Conservation (phyloP, 1,140 invertebrate genomes). For the Camponotus floridanus region DNA sequence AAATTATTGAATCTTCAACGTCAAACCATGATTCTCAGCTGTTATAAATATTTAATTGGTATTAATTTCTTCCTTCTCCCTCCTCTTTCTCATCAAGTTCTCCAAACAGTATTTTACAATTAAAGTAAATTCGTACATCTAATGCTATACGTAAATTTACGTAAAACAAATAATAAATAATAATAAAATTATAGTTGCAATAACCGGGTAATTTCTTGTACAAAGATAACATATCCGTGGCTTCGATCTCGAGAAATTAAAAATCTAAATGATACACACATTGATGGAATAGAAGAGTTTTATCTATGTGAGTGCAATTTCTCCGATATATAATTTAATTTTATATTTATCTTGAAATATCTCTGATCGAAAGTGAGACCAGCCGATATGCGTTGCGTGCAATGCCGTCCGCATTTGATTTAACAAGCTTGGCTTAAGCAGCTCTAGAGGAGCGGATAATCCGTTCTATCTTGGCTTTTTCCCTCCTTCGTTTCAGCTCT, state of each 20-base stretch:
- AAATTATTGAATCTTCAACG: not conserved
- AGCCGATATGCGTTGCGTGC: constrained; percentile 13
- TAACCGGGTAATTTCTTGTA: too few relatives aligned
- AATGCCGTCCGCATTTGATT: not conserved
- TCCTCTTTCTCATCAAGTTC: not conserved
- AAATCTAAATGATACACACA: too few relatives aligned
- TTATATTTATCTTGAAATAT: constrained; percentile 20
- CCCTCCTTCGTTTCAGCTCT: constrained; percentile 27
- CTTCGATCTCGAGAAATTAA: too few relatives aligned
- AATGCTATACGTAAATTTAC: not conserved
- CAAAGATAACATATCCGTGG: too few relatives aligned
- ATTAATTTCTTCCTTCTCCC: too few relatives aligned
- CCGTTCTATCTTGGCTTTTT: constrained; percentile 31
- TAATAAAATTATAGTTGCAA: not conserved
- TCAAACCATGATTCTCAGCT: not conserved
- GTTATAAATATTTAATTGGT: not conserved
- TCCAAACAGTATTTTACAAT: not conserved
- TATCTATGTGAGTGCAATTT: not conserved
- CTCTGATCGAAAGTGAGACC: not conserved
- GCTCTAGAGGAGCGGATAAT: constrained; percentile 25
- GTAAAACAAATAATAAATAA: too few relatives aligned
- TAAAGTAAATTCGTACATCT: not conserved
- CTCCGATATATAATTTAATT: constrained; percentile 8
- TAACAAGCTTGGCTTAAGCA: constrained; percentile 4
- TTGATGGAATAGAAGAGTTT: not conserved